Evolutionary conservation across 1,140 invertebrate genomes (phyloP).

Genomic region (Odontomachus brunneus): DNA sequence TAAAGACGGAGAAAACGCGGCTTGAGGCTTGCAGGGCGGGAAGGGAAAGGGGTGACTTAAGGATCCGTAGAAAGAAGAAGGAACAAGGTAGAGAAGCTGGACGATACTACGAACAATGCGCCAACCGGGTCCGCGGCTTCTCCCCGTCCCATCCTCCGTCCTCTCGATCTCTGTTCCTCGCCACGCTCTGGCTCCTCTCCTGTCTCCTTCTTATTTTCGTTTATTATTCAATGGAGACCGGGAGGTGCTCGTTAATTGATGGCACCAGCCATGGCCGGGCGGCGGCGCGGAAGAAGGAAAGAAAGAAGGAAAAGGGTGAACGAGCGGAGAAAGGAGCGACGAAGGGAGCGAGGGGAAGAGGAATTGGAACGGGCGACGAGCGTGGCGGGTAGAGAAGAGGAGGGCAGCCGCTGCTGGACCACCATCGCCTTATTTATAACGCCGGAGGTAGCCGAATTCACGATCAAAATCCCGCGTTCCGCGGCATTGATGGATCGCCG

Average conservation of each 20-base stretch:
- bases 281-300: conserved; percentile 37
- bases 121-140: conserved; percentile 59
- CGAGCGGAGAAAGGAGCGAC: background rate
- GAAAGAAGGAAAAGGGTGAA: background rate
- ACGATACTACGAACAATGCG: conserved; percentile 77
- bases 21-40: background rate
- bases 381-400: background rate
- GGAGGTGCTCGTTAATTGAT: conserved; percentile 84
- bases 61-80: conserved; percentile 62
- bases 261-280: conserved; percentile 75
- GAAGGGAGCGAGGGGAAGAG: background rate
- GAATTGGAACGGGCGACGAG: conserved; percentile 1
- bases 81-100: conserved; percentile 69
- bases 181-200: conserved; percentile 61
- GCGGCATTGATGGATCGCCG: conserved; percentile 83
- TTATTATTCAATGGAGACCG: conserved; percentile 83
- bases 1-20: conserved; percentile 45
- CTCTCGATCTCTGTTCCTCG: conserved; percentile 49
- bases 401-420: conserved; percentile 58
- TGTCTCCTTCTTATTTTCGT: conserved; percentile 78
- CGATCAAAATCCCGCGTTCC: conserved; percentile 84
- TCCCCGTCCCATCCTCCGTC: background rate
- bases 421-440: conserved; percentile 82
- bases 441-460: conserved; percentile 81
- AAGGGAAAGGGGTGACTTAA: conserved; percentile 63